A percentile compares a stretch with the other conserved stretches of the same genome.
Evolutionary conservation across 1,140 invertebrate species (phyloP).

Genomic region (Hylyphantes graminicola): DNA sequence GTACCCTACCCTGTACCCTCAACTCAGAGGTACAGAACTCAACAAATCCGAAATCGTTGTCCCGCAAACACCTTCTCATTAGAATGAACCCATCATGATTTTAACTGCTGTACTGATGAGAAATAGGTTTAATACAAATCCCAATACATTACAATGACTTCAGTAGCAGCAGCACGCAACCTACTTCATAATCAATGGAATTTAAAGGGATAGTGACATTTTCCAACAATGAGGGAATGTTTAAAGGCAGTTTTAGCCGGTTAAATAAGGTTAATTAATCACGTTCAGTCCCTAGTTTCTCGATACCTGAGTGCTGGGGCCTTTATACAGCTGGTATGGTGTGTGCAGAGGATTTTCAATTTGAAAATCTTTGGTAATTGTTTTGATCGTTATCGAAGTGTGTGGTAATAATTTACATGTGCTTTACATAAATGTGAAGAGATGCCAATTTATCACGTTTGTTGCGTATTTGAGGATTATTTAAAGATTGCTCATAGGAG

Average conservation of each 20-base stretch:
- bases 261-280: slow-evolving; percentile 34
- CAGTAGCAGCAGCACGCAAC: slow-evolving; percentile 1
- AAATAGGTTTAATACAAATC: slow-evolving; percentile 23
- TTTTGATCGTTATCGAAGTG: too few relatives aligned
- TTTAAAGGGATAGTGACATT: slow-evolving; percentile 22
- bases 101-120: background rate
- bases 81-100: slow-evolving; percentile 25
- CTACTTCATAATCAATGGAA: slow-evolving; percentile 24
- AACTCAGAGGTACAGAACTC: background rate
- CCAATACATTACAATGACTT: slow-evolving; percentile 23
- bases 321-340: background rate
- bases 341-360: too few relatives aligned
- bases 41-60: slow-evolving; percentile 7
- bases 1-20: too few relatives aligned
- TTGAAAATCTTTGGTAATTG: too few relatives aligned
- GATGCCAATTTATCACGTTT: too few relatives aligned
- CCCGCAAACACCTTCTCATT: slow-evolving; percentile 24
- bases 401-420: too few relatives aligned
- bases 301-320: slow-evolving; percentile 8
- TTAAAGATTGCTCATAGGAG: too few relatives aligned
- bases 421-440: too few relatives aligned
- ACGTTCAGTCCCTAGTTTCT: slow-evolving; percentile 14
- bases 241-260: slow-evolving; percentile 29
- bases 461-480: too few relatives aligned
- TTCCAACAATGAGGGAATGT: slow-evolving; percentile 29